A percentile compares a stretch with the other conserved stretches of the same genome.
These are phyloP conservation scores for Bombyx mori DNA, from an alignment of 1,140 invertebrate species.

Conservation along the genomic window ASM3026992v2 NC_085119.1:8993501-8994000, in stretches of 20 bases:
- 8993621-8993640: slow-evolving; percentile 49
- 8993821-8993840: slow-evolving; percentile 31
- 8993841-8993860: slow-evolving; percentile 46
- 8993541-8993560: neutral
- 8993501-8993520: too few species aligned
- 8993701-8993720: slow-evolving; percentile 54
- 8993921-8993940: slow-evolving; percentile 41
- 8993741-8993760: neutral
- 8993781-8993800: neutral
- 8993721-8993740: neutral
- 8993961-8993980: neutral
- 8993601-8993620: slow-evolving; percentile 56
- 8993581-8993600: slow-evolving; percentile 57
- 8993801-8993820: slow-evolving; percentile 1
- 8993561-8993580: slow-evolving; percentile 43
- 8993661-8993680: slow-evolving; percentile 43
- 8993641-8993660: slow-evolving; percentile 39
- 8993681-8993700: slow-evolving; percentile 40
- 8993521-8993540: too few species aligned
- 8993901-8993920: slow-evolving; percentile 45
- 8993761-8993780: neutral
- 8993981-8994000: neutral
- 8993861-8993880: slow-evolving; percentile 45
- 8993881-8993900: slow-evolving; percentile 45
- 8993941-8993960: slow-evolving; percentile 24